phyloP scores from a whole-genome alignment of 2,797 vertebrate species.

The Lemur catta region DNA sequence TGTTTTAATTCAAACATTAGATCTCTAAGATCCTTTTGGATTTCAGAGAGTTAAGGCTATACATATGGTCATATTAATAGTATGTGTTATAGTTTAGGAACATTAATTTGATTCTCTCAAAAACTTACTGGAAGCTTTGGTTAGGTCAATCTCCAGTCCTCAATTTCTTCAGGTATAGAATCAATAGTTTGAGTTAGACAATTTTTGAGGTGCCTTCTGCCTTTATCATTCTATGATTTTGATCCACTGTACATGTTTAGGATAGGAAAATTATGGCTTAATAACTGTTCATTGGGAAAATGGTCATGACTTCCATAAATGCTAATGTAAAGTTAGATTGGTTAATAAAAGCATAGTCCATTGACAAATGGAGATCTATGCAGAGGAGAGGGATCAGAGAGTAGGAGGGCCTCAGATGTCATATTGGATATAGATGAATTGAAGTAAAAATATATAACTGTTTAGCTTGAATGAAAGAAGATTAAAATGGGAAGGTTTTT shows the following conservation, averaged over 20 bases:
- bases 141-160: neutral
- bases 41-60: neutral
- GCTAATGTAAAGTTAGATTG: neutral
- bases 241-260: neutral
- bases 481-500: neutral
- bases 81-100: neutral
- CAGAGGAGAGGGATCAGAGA: neutral
- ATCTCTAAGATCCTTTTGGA: neutral
- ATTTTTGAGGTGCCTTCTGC: neutral
- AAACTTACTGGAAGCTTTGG: neutral
- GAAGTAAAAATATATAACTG: neutral
- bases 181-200: neutral
- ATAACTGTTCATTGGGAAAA: neutral
- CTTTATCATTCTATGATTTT: neutral
- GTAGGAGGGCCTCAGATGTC: neutral
- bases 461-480: neutral
- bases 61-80: neutral
- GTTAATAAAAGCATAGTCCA: neutral
- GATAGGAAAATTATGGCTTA: neutral
- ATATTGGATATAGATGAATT: neutral
- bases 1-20: neutral
- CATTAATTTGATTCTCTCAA: neutral
- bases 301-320: neutral
- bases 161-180: neutral
- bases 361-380: neutral